Evolutionary conservation across 2,113 vertebrate species (phyloP).

Genomic region (Oophaga pumilio): DNA sequence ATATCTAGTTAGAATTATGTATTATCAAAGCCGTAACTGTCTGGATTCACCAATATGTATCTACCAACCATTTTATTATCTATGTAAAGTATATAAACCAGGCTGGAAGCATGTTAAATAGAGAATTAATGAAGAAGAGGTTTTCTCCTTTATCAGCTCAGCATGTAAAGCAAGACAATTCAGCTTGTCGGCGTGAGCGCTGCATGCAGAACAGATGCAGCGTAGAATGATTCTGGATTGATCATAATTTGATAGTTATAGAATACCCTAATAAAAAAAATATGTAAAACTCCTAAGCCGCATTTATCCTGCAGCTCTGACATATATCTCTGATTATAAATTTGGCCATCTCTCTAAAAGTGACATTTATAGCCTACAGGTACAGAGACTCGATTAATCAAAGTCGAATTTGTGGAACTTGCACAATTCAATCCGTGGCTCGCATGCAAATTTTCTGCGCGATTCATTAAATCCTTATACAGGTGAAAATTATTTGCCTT

Average conservation of each 20-base stretch:
- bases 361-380: conserved; percentile 47
- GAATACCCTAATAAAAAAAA: conserved; percentile 30
- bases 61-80: conserved; percentile 15
- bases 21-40: conserved; percentile 7
- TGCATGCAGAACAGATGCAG: conserved; percentile 1
- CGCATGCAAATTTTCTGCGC: conserved; percentile 19
- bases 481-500: conserved; percentile 39
- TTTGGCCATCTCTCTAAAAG: conserved; percentile 43
- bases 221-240: neutral
- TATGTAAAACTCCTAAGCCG: conserved; percentile 22
- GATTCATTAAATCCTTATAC: conserved; percentile 40
- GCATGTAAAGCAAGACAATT: conserved; percentile 6
- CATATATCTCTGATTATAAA: conserved; percentile 38
- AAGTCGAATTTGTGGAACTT: conserved; percentile 47
- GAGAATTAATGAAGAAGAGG: conserved; percentile 21
- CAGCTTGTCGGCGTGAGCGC: neutral
- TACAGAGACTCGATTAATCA: conserved; percentile 44
- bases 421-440: conserved; percentile 29
- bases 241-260: conserved; percentile 40
- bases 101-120: neutral
- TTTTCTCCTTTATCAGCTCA: conserved; percentile 20
- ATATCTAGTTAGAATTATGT: conserved; percentile 5
- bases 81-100: conserved; percentile 26
- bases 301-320: conserved; percentile 36
- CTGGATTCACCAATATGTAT: neutral